These are phyloP conservation scores for Tiliacea citrago DNA, from an alignment of 2,888 invertebrate species.

Conservation along the genomic window DNA sequence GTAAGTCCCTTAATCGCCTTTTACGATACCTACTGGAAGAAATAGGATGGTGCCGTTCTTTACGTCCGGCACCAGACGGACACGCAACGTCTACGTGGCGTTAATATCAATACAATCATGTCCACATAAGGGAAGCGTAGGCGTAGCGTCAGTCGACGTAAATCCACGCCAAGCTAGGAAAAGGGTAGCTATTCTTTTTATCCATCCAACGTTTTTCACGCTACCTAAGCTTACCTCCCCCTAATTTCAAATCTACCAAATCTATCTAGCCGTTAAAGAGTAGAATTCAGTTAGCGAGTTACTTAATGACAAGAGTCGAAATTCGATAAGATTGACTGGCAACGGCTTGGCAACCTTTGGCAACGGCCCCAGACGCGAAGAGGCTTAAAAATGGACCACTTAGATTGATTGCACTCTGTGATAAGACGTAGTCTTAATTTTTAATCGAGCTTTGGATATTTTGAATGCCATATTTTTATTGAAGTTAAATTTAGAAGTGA, in stretches of 20 bases:
- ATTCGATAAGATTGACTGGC: constrained; percentile 29
- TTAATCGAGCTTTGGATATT: constrained; percentile 32
- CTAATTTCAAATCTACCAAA: constrained; percentile 5
- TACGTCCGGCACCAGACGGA: too few relatives aligned
- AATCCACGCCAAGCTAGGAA: too few relatives aligned
- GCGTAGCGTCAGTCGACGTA: neutral
- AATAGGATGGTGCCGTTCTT: too few relatives aligned
- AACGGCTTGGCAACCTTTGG: constrained; percentile 10
- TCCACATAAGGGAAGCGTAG: neutral
- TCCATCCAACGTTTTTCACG: too few relatives aligned
- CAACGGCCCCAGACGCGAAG: neutral
- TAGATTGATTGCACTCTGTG: constrained; percentile 43
- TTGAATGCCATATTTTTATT: constrained; percentile 6
- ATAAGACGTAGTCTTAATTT: constrained; percentile 34
- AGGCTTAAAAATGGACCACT: constrained; percentile 49
- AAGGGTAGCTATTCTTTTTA: neutral
- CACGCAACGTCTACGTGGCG: neutral
- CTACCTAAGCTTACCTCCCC: neutral
- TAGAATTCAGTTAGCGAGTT: constrained; percentile 25
- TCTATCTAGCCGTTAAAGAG: constrained; percentile 8
- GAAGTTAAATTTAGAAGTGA: neutral
- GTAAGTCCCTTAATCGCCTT: too few relatives aligned
- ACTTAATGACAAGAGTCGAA: constrained; percentile 26
- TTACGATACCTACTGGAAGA: too few relatives aligned
- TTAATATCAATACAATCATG: neutral